These are phyloP conservation scores for Nannobrachium achirus DNA, from an alignment of 2,113 vertebrate species.

Conservation along the genomic window DNA sequence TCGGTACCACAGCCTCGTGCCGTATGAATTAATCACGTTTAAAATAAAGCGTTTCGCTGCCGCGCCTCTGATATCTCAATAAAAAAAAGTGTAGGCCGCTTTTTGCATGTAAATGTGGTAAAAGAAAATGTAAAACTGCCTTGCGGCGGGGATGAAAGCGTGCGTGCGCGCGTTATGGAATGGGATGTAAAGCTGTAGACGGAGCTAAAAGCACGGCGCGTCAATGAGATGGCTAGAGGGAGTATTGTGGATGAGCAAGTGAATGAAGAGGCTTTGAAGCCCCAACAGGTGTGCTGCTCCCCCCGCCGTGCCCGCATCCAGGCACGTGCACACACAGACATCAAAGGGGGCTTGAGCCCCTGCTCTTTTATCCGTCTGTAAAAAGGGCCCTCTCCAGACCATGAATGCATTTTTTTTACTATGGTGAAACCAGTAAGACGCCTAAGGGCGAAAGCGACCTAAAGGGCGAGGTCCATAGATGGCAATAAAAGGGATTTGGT, in stretches of 20 bases:
- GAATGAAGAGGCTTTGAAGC: conserved; percentile 62
- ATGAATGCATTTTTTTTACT: too few relatives aligned
- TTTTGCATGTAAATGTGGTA: conserved; percentile 31
- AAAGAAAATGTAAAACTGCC: conserved; percentile 26
- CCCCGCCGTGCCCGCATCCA: neutral
- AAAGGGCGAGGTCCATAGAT: too few relatives aligned
- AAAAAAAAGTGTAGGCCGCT: conserved; percentile 51
- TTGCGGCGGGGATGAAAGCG: conserved; percentile 37
- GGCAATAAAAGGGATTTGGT: too few relatives aligned
- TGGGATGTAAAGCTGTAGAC: neutral
- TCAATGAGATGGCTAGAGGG: conserved; percentile 61
- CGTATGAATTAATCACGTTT: conserved; percentile 53
- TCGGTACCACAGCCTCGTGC: conserved; percentile 21
- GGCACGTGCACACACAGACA: too few relatives aligned
- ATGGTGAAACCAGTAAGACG: too few relatives aligned
- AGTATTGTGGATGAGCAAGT: conserved; percentile 54
- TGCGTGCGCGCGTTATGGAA: conserved; percentile 17
- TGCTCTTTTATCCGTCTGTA: neutral
- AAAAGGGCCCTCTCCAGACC: too few relatives aligned
- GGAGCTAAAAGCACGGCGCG: conserved; percentile 53
- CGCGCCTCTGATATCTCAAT: conserved; percentile 42
- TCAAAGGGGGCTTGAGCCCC: too few relatives aligned
- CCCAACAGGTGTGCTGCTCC: conserved; percentile 5
- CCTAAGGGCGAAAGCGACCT: too few relatives aligned
- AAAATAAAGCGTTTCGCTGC: conserved; percentile 37